Base-by-base conservation (phyloP, 2,888 invertebrate genomes). In the Pyrrhopygopsis socrates region DNA sequence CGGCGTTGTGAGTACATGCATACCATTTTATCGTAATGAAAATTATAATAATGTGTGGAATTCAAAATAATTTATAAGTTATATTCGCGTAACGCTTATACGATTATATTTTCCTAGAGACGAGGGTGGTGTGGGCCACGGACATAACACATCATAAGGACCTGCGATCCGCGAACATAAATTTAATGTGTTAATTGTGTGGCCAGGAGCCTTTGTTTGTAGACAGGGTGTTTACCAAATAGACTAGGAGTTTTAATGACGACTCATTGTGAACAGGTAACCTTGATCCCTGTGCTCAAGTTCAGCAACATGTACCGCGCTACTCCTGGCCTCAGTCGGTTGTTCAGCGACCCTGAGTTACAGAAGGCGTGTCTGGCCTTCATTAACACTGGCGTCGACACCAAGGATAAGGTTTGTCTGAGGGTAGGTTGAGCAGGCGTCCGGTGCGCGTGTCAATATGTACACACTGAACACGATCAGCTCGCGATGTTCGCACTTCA, bases 221-320 rank as follows among this genome's bases (percentile, higher is more conserved):
- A n/a, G n/a, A n/a, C n/a, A n/a, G n/a, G n/a, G n/a, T n/a, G n/a
- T n/a, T n/a, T n/a, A n/a, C n/a, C n/a, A n/a, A n/a, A n/a, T n/a
- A n/a, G n/a, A n/a, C n/a, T n/a, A n/a, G n/a, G n/a, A 63, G 6
- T n/a, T n/a, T 38, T 38, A 9, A 38, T 38, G 38, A 38, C 6
- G 38, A 38, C 13, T 45, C 45, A 3, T 45, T 45, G 18, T 45
- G 11, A 3, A 30, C 83, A 99, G 94, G 99, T 99, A 0, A 99
- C 98, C 27, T 96, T 99, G 78, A 98, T 99, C 76, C 99, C 99
- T 15, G 99, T 99, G 88, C 98, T 99, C 86, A 99, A 99, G 97
- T 99, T 99, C 96, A 99, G 99, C 92, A 99, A 99, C 96, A 99
- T 99, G 94, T 99, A 99, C 96, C 99, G 99, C 85, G 99, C 99